Evolutionary conservation across 2,113 vertebrate species (phyloP), one percentile per base, ranked within the genome.

Genomic region (Pangasianodon hypophthalmus): DNA sequence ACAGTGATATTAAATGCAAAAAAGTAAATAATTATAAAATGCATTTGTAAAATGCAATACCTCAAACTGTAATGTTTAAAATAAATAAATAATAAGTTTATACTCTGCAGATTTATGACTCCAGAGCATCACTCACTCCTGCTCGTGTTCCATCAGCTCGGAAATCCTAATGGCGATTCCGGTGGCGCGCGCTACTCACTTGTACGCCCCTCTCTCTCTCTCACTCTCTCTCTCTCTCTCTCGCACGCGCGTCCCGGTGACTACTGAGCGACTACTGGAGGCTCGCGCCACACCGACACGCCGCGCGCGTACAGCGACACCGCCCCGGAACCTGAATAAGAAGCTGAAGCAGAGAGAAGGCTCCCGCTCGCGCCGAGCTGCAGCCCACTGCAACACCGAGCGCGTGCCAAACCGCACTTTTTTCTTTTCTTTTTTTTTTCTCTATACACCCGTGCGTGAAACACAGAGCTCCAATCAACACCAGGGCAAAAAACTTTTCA

Each of bases 181-280:
- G 50, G 58, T 32, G n/a, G 73, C 32, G 84, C 73, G 44, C 56
- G n/a, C 79, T 37, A 3, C 50, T 32, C 32, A 81, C 58, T 88
- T 87, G 86, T 96, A 96, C 97, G 95, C 41, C 52, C 64, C 75
- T 83, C 67, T 60, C 84, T 81, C 82, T 80, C 46, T 50, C 46
- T 80, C 77, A n/a, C 77, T 81, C 77, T 52, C 79, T n/a, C 48
- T 29, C 75, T 79, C 77, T 18, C 80, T 58, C 52, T 4, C 52
- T 11, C n/a, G 26, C 73, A 4, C 73, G 19, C 69, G 18, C n/a
- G 52, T 41, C 19, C 54, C 80, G 16, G 29, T n/a, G 81, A 64
- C 80, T 82, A 32, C 37, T 56, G 81, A 52, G 69, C 82, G 13
- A 80, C 81, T 60, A 83, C 50, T 24, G 81, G 41, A 88, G 50